Percentiles rank a stretch among this genome's conserved stretches.
phyloP scores from a whole-genome alignment of 2,888 invertebrate genomes.

The Nymphalis polychloros region DNA sequence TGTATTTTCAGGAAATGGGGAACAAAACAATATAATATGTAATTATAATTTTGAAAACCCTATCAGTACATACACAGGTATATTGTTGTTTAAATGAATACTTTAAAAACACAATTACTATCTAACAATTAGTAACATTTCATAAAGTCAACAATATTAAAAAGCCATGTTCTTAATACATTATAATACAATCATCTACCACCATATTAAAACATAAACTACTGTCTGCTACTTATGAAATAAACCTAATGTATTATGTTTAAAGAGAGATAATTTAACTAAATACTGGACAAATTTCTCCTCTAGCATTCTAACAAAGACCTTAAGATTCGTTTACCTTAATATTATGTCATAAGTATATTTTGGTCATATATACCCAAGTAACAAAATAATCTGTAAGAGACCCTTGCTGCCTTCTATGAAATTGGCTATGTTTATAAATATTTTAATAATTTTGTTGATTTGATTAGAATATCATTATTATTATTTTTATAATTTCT shows the following conservation, averaged over 20 bases:
- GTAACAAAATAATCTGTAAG: conserved; percentile 4
- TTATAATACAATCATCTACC: conserved; percentile 32
- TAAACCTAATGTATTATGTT: conserved; percentile 47
- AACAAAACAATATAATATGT: not conserved
- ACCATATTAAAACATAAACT: conserved; percentile 37
- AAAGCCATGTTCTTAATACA: conserved; percentile 23
- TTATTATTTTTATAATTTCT: not conserved
- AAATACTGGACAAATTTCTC: conserved; percentile 35
- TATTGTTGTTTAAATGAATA: not conserved
- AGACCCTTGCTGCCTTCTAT: not conserved
- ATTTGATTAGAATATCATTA: not conserved
- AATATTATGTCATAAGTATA: conserved; percentile 24
- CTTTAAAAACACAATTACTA: conserved; percentile 16
- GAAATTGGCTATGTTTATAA: not conserved
- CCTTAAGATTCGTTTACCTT: conserved; percentile 16
- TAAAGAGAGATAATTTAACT: conserved; percentile 24
- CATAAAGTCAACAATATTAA: conserved; percentile 28
- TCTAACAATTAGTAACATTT: conserved; percentile 25
- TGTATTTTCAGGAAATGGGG: not conserved
- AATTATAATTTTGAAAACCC: not conserved
- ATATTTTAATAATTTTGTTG: not conserved
- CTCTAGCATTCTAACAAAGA: conserved; percentile 43
- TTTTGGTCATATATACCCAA: conserved; percentile 11
- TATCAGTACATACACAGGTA: not conserved
- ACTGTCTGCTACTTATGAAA: conserved; percentile 38